Evolutionary conservation across 1,140 invertebrate species (phyloP), one percentile per base, ranked within the genome.

Genomic region (Zaprionus inermis): DNA sequence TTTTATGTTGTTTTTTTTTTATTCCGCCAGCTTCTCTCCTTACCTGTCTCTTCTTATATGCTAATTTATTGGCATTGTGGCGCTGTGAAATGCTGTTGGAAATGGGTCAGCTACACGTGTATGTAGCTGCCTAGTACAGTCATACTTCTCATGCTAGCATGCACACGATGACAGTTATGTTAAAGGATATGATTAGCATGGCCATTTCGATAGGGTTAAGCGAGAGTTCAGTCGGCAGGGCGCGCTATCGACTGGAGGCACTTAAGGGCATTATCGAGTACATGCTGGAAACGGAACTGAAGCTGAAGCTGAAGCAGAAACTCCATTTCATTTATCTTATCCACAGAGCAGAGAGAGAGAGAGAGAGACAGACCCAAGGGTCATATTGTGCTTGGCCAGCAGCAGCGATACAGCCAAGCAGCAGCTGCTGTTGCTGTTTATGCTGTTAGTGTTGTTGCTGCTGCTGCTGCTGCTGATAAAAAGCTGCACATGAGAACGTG

Each of bases 321-420:
- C 78, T 84, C 77, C 79, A 81, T 85, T 84, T 81, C 81, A 74
- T 85, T 77, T 85, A 84, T 84, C 81, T 84, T 84, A 84, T 84
- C 81, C 78, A 51, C 56, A 61, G 63, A 44, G 58, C 71, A 60
- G 71, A 28, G 24, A 28, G 24, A 28, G 24, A 4, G 24, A 28
- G 24, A 28, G 24, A 28, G 24, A 28, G 24, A 38, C 14, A 44
- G 38, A 79, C 82, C 78, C 79, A 67, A 78, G 82, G 82, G 82
- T 85, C 81, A 86, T 86, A 86, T 85, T 86, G 75, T 79, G 66
- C 58, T 58, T 70, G 44, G 61, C 58, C 60, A 46, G 68, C 16
- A 44, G 41, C 34, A 60, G 76, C 70, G 59, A 69, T 75, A 12
- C 34, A 36, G 32, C 36, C 49, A 28, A 76, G 71, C 76, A 64